Evolutionary conservation across 1,140 invertebrate species (phyloP).

Genomic region (Ganaspis sp.): DNA sequence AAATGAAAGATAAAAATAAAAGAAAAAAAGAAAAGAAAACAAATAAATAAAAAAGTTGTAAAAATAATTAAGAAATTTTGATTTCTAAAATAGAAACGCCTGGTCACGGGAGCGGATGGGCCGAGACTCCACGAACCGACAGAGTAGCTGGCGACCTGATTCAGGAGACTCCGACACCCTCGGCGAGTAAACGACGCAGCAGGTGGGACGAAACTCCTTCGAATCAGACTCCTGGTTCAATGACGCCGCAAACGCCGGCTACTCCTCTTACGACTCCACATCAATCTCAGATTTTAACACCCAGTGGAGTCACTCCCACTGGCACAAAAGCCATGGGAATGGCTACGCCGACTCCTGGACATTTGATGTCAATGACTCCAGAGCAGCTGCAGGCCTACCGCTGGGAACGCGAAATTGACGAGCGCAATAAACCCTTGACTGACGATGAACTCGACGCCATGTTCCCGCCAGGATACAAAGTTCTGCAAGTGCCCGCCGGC

Average conservation of each 20-base stretch:
- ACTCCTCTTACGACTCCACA: conserved; percentile 83
- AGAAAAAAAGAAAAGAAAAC: too few relatives aligned
- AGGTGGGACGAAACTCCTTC: conserved; percentile 99
- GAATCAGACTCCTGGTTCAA: conserved; percentile 83
- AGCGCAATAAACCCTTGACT: conserved; percentile 95
- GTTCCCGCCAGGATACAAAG: conserved; percentile 98
- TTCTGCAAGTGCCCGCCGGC: conserved; percentile 94
- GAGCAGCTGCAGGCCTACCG: conserved; percentile 98
- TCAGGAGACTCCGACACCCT: conserved; percentile 94
- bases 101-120: conserved; percentile 95
- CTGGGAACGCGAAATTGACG: conserved; percentile 99
- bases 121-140: conserved; percentile 97
- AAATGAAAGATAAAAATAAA: too few relatives aligned
- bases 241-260: conserved; percentile 85
- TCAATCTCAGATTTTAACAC: conserved; percentile 78
- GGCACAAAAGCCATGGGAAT: conserved; percentile 98
- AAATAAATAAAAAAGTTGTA: too few relatives aligned
- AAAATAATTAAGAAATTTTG: conserved; percentile 26
- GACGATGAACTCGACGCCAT: conserved; percentile 98
- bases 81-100: conserved; percentile 91
- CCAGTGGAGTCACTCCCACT: conserved; percentile 88
- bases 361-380: conserved; percentile 98
- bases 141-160: conserved; percentile 88
- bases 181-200: conserved; percentile 88
- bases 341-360: conserved; percentile 97